Conservation (phyloP, 2,888 invertebrate genomes). For the Ophion slaviceki region DNA sequence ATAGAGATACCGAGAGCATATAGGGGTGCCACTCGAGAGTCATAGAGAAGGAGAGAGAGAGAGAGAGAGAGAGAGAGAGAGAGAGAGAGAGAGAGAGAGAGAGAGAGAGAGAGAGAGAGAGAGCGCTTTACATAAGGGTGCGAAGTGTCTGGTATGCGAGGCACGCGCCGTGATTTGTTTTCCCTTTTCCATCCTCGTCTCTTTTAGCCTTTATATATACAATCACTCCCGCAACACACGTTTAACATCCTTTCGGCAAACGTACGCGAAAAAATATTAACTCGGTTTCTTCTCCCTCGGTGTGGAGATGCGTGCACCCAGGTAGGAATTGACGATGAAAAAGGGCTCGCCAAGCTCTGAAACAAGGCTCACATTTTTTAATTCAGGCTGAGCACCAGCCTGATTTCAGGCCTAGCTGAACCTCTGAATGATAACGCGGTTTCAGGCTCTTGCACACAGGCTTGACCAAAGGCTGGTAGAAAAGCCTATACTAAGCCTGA, state of each 20-base stretch:
- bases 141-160: slow-evolving; percentile 81
- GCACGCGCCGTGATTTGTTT: slow-evolving; percentile 82
- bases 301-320: background rate
- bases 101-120: slow-evolving; percentile 39
- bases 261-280: slow-evolving; percentile 50
- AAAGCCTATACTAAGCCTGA: too few relatives aligned
- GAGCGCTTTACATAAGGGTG: slow-evolving; percentile 81
- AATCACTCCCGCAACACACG: slow-evolving; percentile 23
- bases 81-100: slow-evolving; percentile 29
- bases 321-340: too few relatives aligned
- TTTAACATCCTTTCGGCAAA: slow-evolving; percentile 31
- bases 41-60: slow-evolving; percentile 30
- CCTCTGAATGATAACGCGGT: too few relatives aligned
- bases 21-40: slow-evolving; percentile 76
- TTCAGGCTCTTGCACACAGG: too few relatives aligned
- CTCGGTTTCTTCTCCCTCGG: slow-evolving; percentile 21
- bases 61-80: slow-evolving; percentile 38
- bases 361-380: too few relatives aligned
- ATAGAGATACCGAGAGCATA: slow-evolving; percentile 47
- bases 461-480: too few relatives aligned
- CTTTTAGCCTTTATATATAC: slow-evolving; percentile 43
- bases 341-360: too few relatives aligned
- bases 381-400: too few relatives aligned
- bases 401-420: too few relatives aligned
- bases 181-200: slow-evolving; percentile 72